Percentiles rank a stretch among this genome's conserved stretches.
These are phyloP conservation scores for Bettongia penicillata DNA, from an alignment of 2,113 vertebrate genomes.

Conservation along the genomic window DNA sequence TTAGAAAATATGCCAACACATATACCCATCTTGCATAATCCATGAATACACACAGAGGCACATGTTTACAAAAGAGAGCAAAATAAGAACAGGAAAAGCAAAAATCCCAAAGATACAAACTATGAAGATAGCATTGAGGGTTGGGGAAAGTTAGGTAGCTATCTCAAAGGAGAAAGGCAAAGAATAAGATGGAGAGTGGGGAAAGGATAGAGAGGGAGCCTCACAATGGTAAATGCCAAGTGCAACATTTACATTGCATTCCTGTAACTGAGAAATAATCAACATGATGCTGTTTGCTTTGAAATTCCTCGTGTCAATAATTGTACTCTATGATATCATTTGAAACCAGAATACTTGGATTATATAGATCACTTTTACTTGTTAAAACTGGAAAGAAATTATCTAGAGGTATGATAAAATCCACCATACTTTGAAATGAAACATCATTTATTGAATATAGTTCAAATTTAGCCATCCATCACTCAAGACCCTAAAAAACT, in stretches of 20 bases:
- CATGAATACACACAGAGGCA: rapidly evolving
- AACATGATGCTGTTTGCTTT: neutral
- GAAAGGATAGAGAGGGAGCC: neutral
- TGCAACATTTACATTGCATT: neutral
- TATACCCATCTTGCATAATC: no score
- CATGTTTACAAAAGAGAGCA: neutral
- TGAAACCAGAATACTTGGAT: neutral
- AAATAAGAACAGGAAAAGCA: neutral
- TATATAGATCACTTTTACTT: neutral
- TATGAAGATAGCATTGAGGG: neutral
- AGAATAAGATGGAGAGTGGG: no score
- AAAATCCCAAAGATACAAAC: neutral
- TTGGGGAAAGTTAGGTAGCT: neutral
- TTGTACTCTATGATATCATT: neutral
- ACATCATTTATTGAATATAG: neutral
- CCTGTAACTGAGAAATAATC: neutral
- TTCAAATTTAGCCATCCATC: neutral
- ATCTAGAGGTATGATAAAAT: neutral
- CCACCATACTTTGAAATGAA: neutral
- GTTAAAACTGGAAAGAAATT: neutral
- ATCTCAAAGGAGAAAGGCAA: neutral
- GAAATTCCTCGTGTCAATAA: neutral
- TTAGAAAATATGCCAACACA: neutral
- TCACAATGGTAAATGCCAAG: neutral
- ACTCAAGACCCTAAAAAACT: no score